Evolutionary conservation across 2,888 invertebrate species (phyloP).

Genomic region (Limnephilus auricula): DNA sequence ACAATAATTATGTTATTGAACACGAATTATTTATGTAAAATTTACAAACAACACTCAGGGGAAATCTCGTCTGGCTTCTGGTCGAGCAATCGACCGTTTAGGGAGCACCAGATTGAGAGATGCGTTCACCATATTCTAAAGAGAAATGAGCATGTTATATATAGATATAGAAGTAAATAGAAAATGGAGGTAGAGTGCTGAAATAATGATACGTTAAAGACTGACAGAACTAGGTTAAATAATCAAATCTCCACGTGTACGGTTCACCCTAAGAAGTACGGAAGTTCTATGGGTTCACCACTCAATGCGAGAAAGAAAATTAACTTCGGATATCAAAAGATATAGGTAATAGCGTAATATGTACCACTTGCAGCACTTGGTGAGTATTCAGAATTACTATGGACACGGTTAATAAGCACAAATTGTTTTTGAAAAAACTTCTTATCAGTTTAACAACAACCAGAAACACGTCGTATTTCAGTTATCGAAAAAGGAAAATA

Average conservation of each 20-base stretch:
- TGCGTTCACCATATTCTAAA: background rate
- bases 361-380: too few relatives aligned
- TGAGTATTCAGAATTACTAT: too few relatives aligned
- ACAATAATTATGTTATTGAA: too few relatives aligned
- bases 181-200: background rate
- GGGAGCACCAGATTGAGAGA: background rate
- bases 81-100: background rate
- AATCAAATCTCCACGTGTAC: background rate
- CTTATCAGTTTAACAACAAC: too few relatives aligned
- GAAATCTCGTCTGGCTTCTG: background rate
- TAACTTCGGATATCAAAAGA: background rate
- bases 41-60: background rate
- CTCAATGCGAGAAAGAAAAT: background rate
- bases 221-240: background rate
- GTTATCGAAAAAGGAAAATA: too few relatives aligned
- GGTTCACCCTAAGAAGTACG: too few relatives aligned
- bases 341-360: too few relatives aligned
- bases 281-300: too few relatives aligned
- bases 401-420: too few relatives aligned
- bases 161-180: background rate
- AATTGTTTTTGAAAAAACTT: too few relatives aligned
- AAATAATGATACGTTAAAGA: background rate
- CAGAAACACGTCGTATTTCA: too few relatives aligned
- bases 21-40: too few relatives aligned
- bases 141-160: background rate